Evolutionary conservation across 2,888 invertebrate genomes (phyloP).

Genomic region (Orthonevra nobilis): DNA sequence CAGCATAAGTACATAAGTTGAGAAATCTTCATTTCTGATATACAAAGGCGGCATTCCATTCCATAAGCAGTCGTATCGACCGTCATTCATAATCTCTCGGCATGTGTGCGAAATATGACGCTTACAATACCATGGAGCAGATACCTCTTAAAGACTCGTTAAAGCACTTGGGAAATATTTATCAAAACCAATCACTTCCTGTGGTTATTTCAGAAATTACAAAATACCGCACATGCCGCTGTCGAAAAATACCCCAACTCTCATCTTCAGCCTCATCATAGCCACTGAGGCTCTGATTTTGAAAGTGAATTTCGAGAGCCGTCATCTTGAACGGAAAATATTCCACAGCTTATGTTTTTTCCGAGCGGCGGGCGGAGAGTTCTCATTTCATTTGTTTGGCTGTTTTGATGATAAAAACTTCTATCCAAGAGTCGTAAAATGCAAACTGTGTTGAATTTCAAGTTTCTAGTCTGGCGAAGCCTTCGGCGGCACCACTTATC

Average conservation of each 20-base stretch:
- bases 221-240: conserved; percentile 24
- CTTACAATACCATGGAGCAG: no score
- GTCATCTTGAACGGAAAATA: conserved; percentile 51
- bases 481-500: conserved; percentile 1
- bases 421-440: conserved; percentile 59
- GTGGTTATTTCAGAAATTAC: conserved; percentile 33
- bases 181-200: conserved; percentile 46
- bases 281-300: neutral
- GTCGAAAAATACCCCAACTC: conserved; percentile 5
- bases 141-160: conserved; percentile 53
- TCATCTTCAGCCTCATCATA: no score
- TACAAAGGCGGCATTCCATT: no score
- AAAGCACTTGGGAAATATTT: conserved; percentile 39
- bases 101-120: no score
- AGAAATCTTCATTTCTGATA: no score
- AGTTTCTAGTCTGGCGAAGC: conserved; percentile 30
- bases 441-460: conserved; percentile 68
- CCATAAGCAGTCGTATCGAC: no score
- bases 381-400: conserved; percentile 46
- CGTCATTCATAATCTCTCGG: no score
- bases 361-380: no score
- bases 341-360: conserved; percentile 44
- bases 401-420: conserved; percentile 58
- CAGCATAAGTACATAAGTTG: no score
- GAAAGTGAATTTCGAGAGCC: conserved; percentile 28